Percentiles rank a stretch among this genome's conserved stretches.
phyloP scores from a whole-genome alignment of 2,113 vertebrate genomes.

The Galbula dea region DNA sequence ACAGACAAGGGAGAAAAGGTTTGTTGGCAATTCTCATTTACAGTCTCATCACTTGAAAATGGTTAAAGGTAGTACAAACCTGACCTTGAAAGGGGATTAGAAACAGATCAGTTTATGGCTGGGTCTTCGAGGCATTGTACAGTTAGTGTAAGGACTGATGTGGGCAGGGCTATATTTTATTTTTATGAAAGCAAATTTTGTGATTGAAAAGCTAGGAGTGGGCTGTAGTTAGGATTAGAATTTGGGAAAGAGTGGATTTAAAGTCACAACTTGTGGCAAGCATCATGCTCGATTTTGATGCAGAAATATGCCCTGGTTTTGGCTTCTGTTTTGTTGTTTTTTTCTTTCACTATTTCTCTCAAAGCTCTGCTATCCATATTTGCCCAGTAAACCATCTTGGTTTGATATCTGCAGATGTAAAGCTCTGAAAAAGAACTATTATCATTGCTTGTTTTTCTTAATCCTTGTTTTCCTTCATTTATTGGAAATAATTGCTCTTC shows the following conservation, averaged over 20 bases:
- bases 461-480: not conserved
- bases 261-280: not conserved
- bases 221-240: not conserved
- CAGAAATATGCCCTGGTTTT: not conserved
- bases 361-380: not conserved
- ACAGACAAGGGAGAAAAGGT: too few species aligned
- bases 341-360: not conserved
- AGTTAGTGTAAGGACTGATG: not conserved
- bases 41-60: not conserved
- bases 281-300: not conserved
- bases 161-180: not conserved
- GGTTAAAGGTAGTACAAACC: not conserved
- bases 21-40: not conserved
- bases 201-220: not conserved
- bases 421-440: not conserved
- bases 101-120: not conserved
- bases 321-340: not conserved
- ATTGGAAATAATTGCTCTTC: not conserved
- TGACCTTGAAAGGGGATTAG: not conserved
- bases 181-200: not conserved
- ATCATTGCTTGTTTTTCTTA: not conserved
- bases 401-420: not conserved
- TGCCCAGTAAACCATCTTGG: not conserved
- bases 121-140: not conserved
- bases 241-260: not conserved